Evolutionary conservation across 2,888 invertebrate species (phyloP).

Genomic region (Drosophila paranaensis): DNA sequence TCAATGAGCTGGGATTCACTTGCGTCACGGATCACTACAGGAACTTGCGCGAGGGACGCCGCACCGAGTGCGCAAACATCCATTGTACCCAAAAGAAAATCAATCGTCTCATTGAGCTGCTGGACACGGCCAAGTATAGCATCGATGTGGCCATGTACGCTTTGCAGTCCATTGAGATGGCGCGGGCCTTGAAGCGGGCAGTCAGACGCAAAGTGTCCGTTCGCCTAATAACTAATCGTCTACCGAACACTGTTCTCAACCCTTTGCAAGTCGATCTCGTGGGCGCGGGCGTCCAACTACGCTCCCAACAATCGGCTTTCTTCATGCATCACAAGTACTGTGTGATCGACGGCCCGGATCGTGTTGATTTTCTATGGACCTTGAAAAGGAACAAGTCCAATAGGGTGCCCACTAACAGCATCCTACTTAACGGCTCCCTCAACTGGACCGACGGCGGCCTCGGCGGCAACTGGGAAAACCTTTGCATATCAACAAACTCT

Average conservation of each 20-base stretch:
- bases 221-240: slow-evolving; percentile 66
- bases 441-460: slow-evolving; percentile 80
- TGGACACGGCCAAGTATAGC: slow-evolving; percentile 65
- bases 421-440: slow-evolving; percentile 70
- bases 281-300: not conserved
- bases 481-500: slow-evolving; percentile 70
- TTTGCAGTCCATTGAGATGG: slow-evolving; percentile 66
- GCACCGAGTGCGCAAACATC: slow-evolving; percentile 27
- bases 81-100: slow-evolving; percentile 59
- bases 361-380: slow-evolving; percentile 11
- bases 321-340: slow-evolving; percentile 82
- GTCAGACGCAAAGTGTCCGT: slow-evolving; percentile 61
- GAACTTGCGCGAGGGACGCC: not conserved
- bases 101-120: slow-evolving; percentile 54
- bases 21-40: slow-evolving; percentile 16
- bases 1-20: slow-evolving; percentile 28
- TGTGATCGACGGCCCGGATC: slow-evolving; percentile 71
- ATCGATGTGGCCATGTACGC: slow-evolving; percentile 80
- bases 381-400: not conserved
- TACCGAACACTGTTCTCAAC: no score
- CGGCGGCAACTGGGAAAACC: slow-evolving; percentile 78
- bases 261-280: not conserved
- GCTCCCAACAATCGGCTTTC: not conserved
- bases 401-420: slow-evolving; percentile 7
- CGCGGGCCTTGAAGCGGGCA: slow-evolving; percentile 57